Evolutionary conservation across 2,113 vertebrate species (phyloP).

Genomic region (Nannospalax galili): DNA sequence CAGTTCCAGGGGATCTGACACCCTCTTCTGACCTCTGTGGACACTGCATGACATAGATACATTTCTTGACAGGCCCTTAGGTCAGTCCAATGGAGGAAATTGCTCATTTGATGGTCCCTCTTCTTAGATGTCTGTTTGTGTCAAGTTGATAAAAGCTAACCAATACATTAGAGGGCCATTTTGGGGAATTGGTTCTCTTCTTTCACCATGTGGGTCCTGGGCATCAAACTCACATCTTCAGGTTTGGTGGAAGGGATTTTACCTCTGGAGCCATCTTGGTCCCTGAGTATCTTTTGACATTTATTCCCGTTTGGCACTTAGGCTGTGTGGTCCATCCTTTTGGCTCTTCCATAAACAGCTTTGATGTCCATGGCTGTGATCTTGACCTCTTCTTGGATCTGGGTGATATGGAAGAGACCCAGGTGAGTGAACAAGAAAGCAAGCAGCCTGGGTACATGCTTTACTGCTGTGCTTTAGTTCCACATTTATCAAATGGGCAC

Average conservation of each 20-base stretch:
- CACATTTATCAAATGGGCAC: background rate
- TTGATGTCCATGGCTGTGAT: constrained; percentile 93
- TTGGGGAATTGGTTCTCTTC: background rate
- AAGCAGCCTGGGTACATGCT: background rate
- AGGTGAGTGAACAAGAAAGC: constrained; percentile 81
- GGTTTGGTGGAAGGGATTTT: background rate
- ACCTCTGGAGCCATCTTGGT: background rate
- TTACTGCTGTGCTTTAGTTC: background rate
- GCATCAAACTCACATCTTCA: background rate
- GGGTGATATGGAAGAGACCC: constrained; percentile 90
- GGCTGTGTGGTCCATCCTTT: constrained; percentile 92
- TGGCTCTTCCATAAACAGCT: constrained; percentile 94
- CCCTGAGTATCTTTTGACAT: background rate
- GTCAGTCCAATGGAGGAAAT: too few species aligned
- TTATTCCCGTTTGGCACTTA: constrained; percentile 72
- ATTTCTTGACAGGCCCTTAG: too few species aligned
- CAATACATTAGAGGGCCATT: background rate
- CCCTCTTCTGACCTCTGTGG: too few species aligned
- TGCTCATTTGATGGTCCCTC: too few species aligned
- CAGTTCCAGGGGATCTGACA: too few species aligned
- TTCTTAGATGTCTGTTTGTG: too few species aligned
- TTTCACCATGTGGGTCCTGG: background rate
- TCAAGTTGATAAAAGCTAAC: too few species aligned
- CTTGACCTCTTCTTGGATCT: constrained; percentile 94
- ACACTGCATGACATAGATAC: too few species aligned